Evolutionary conservation across 1,140 invertebrate species (phyloP).

Genomic region (Apis laboriosa): DNA sequence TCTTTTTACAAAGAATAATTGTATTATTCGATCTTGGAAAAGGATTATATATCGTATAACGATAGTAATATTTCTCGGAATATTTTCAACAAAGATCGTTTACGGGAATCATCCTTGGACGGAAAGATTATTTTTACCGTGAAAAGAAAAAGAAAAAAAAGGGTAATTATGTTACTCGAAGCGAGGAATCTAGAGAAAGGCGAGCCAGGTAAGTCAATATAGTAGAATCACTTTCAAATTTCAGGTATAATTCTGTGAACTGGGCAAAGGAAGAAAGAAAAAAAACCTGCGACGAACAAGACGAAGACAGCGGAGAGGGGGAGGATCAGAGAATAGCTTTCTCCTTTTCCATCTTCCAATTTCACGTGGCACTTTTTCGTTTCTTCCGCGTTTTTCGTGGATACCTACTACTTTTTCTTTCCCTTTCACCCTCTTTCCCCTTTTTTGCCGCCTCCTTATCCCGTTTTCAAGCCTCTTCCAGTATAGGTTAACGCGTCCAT

Average conservation of each 20-base stretch:
- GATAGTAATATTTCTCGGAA: too few species aligned
- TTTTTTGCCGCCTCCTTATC: constrained; percentile 13
- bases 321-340: neutral
- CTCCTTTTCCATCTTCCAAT: neutral
- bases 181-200: too few species aligned
- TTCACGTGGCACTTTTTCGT: neutral
- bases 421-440: constrained; percentile 17
- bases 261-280: too few species aligned
- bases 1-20: too few species aligned
- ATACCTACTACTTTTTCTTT: constrained; percentile 8
- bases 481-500: constrained; percentile 17
- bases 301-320: neutral
- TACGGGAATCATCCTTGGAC: too few species aligned
- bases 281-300: neutral
- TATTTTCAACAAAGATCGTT: too few species aligned
- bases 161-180: too few species aligned
- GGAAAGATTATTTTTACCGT: too few species aligned
- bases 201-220: neutral
- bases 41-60: too few species aligned
- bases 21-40: too few species aligned
- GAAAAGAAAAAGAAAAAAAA: too few species aligned
- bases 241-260: too few species aligned
- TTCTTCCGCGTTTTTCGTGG: neutral
- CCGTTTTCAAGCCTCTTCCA: constrained; percentile 24
- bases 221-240: neutral